Evolutionary conservation across 2,797 vertebrate species (phyloP).

Genomic region (Notamacropus eugenii): DNA sequence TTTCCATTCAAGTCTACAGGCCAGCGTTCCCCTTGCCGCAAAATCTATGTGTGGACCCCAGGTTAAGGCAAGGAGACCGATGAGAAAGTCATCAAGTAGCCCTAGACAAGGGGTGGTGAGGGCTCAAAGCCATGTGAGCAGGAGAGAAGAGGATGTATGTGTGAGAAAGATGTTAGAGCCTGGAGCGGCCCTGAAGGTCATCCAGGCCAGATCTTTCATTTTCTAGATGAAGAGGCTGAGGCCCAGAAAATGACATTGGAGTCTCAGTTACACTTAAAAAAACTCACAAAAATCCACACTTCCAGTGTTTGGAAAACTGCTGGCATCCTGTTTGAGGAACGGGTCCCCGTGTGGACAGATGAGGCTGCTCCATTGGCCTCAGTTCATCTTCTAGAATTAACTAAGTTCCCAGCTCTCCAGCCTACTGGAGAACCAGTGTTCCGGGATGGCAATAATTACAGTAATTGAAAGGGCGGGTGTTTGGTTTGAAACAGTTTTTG

Average conservation of each 20-base stretch:
- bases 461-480: neutral
- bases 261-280: too few species aligned
- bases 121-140: neutral
- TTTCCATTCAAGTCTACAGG: too few species aligned
- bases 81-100: neutral
- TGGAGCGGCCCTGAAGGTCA: neutral
- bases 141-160: neutral
- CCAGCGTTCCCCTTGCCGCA: too few species aligned
- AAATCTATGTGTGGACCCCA: neutral
- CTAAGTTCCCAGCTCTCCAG: neutral
- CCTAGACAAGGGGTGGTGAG: neutral
- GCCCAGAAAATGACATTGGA: neutral
- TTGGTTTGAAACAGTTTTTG: neutral
- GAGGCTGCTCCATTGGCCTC: neutral
- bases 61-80: neutral
- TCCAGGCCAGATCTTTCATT: neutral
- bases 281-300: neutral
- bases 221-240: neutral
- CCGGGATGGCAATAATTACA: neutral
- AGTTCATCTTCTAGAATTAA: too few species aligned
- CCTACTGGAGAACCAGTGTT: too few species aligned
- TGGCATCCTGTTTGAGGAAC: neutral
- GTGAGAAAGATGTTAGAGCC: too few species aligned
- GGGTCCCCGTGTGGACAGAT: neutral
- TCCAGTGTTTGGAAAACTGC: neutral